Percentiles rank a stretch among this genome's conserved stretches.
Evolutionary conservation across 2,113 vertebrate genomes (phyloP).

Genomic region (Corvus hawaiiensis): DNA sequence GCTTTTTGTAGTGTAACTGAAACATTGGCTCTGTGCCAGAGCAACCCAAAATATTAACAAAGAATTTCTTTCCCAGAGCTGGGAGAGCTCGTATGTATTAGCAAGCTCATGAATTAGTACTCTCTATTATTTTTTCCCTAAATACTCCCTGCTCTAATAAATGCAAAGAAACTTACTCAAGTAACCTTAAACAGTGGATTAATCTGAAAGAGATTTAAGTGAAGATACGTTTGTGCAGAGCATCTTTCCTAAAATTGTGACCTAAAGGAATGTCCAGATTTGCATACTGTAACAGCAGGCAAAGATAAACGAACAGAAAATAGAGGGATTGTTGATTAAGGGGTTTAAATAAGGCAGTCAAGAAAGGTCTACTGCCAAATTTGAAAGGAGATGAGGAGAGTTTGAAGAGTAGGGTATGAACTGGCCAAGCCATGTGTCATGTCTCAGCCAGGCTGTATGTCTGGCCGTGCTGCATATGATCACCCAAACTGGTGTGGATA

Average conservation of each 20-base stretch:
- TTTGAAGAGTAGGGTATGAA: background rate
- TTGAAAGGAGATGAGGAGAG: background rate
- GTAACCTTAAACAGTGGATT: background rate
- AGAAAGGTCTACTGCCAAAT: background rate
- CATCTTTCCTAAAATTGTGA: background rate
- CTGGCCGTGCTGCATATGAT: accelerated
- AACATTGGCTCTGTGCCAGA: background rate
- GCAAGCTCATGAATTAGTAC: background rate
- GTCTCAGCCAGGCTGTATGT: background rate
- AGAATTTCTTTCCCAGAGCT: background rate
- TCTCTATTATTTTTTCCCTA: background rate
- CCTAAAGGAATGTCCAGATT: background rate
- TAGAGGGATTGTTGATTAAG: background rate
- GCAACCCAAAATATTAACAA: conserved; percentile 17
- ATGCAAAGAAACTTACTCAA: background rate
- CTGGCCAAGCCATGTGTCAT: background rate
- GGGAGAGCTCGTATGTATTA: background rate
- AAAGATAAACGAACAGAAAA: background rate
- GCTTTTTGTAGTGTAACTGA: conserved; percentile 57
- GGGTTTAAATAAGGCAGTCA: background rate
- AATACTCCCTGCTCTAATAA: background rate
- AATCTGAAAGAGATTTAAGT: background rate
- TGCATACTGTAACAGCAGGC: background rate
- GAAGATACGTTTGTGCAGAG: background rate
- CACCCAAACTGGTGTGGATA: background rate